A percentile compares a stretch with the other conserved stretches of the same genome.
Conservation (phyloP, 2,797 vertebrate species). For the Simalia tracyae region DNA sequence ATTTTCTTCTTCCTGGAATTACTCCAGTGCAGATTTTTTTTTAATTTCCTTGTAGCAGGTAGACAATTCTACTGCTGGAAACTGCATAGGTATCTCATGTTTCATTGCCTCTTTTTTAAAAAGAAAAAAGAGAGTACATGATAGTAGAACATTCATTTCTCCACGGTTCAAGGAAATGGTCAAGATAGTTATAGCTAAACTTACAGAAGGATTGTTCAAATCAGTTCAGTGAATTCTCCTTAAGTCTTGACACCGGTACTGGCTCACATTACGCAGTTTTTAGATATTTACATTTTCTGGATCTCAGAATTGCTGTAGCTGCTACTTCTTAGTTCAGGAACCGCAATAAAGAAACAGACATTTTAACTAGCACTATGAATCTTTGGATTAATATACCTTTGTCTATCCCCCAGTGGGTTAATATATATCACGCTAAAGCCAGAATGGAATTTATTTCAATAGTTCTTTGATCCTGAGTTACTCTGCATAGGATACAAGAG, state of each 20-base stretch:
- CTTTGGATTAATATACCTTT: too few species aligned
- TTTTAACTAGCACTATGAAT: background rate
- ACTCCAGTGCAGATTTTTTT: background rate
- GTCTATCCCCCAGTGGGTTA: background rate
- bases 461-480: background rate
- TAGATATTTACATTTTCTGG: background rate
- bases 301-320: background rate
- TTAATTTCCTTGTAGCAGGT: background rate
- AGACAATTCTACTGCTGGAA: background rate
- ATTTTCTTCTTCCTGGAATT: background rate
- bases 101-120: background rate
- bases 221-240: background rate
- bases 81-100: too few species aligned
- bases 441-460: background rate
- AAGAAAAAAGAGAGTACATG: background rate
- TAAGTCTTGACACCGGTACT: background rate
- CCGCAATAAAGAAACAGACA: background rate
- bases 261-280: background rate
- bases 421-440: background rate
- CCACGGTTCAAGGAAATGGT: background rate
- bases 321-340: background rate
- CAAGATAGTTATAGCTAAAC: background rate
- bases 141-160: background rate
- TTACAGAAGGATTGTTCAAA: background rate
- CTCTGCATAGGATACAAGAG: background rate